Percentiles rank a stretch among this genome's conserved stretches.
phyloP scores from a whole-genome alignment of 2,113 vertebrate species.

The Gymnogyps californianus region DNA sequence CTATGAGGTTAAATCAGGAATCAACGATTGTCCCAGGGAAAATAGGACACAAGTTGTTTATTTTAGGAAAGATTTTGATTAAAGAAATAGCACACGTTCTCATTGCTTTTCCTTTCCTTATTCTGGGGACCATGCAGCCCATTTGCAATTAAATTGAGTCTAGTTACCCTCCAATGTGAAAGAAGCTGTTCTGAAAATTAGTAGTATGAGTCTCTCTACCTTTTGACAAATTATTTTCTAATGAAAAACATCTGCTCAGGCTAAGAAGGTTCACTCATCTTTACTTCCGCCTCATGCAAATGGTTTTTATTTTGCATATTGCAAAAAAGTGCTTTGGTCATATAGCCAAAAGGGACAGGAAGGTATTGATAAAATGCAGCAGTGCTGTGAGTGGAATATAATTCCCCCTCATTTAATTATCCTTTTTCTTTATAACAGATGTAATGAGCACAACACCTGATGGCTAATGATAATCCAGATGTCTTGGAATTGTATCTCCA shows the following conservation, averaged over 20 bases:
- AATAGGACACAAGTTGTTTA: neutral
- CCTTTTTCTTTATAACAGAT: conserved; percentile 37
- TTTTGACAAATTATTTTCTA: conserved; percentile 64
- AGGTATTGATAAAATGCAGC: neutral
- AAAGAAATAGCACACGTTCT: neutral
- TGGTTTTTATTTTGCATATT: neutral
- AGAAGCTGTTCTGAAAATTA: conserved; percentile 51
- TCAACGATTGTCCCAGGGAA: neutral
- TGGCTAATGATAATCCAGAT: conserved; percentile 59
- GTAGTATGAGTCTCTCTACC: conserved; percentile 13
- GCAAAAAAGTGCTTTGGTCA: neutral
- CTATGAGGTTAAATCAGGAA: neutral
- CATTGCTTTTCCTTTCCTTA: neutral
- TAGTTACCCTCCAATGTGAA: conserved; percentile 50
- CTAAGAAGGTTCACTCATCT: conserved; percentile 1
- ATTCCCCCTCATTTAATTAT: neutral
- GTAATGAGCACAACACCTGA: conserved; percentile 47
- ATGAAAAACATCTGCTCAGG: conserved; percentile 61
- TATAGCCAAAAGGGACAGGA: neutral
- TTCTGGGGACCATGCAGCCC: neutral
- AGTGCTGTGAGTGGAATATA: neutral
- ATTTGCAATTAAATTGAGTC: conserved; percentile 66
- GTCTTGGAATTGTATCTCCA: conserved; percentile 37
- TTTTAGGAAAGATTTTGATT: neutral
- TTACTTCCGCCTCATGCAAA: neutral